Evolutionary conservation across 1,140 invertebrate genomes (phyloP).

Genomic region (Zeugodacus cucurbitae): DNA sequence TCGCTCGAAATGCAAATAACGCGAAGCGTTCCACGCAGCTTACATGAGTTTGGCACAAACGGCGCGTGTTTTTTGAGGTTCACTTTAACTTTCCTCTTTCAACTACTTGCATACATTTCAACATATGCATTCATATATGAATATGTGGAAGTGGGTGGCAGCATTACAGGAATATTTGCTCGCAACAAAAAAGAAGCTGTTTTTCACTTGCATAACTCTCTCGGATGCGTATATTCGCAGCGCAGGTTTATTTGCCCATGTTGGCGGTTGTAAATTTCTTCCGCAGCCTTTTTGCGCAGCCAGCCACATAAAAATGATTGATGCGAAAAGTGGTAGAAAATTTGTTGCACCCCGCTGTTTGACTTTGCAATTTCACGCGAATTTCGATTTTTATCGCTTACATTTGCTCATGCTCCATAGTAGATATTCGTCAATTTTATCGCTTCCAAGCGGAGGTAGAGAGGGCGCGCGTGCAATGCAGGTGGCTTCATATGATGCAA

Average conservation of each 20-base stretch:
- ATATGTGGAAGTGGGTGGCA: background rate
- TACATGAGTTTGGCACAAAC: background rate
- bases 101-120: background rate
- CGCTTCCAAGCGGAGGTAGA: too few relatives aligned
- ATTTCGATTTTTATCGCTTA: background rate
- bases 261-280: background rate
- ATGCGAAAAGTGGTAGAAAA: background rate
- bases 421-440: too few relatives aligned
- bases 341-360: background rate
- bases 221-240: background rate
- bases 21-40: background rate
- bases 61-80: background rate
- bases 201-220: background rate
- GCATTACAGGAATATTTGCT: background rate
- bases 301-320: conserved; percentile 9
- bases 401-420: background rate
- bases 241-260: background rate
- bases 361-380: background rate
- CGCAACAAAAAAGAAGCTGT: background rate
- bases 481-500: too few relatives aligned
- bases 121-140: too few relatives aligned
- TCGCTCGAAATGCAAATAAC: background rate
- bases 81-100: background rate
- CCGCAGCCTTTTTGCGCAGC: background rate
- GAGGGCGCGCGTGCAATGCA: too few relatives aligned